Evolutionary conservation across 2,888 invertebrate genomes (phyloP).

Genomic region (Parnassius mnemosyne): DNA sequence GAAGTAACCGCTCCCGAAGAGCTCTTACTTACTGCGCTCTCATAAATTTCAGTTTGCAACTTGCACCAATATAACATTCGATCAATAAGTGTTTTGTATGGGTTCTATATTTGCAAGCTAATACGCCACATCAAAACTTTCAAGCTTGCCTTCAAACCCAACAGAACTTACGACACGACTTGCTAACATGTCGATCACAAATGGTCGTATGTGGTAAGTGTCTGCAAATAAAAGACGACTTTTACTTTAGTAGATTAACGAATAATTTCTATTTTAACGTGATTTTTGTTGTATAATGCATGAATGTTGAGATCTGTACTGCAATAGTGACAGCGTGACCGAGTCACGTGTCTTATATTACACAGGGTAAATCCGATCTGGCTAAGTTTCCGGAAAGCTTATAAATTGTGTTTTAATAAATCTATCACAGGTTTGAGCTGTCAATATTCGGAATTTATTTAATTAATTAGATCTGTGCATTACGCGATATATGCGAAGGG

Average conservation of each 20-base stretch:
- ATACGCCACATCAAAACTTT: slow-evolving; percentile 73
- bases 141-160: slow-evolving; percentile 57
- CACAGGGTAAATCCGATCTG: slow-evolving; percentile 54
- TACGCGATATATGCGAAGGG: too few species aligned
- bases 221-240: neutral
- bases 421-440: slow-evolving; percentile 30
- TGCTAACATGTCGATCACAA: neutral
- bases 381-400: slow-evolving; percentile 42
- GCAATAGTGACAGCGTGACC: slow-evolving; percentile 45
- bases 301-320: slow-evolving; percentile 34
- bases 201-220: slow-evolving; percentile 7
- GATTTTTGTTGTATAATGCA: slow-evolving; percentile 30
- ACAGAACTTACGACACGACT: slow-evolving; percentile 63
- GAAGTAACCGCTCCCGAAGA: slow-evolving; percentile 63
- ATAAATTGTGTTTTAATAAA: slow-evolving; percentile 40
- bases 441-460: slow-evolving; percentile 10
- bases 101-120: slow-evolving; percentile 78
- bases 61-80: slow-evolving; percentile 73
- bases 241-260: slow-evolving; percentile 22
- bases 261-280: neutral
- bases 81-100: slow-evolving; percentile 79
- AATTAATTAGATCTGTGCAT: neutral
- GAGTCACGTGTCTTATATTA: slow-evolving; percentile 60
- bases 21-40: slow-evolving; percentile 60
- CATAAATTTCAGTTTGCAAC: slow-evolving; percentile 79